phyloP scores from a whole-genome alignment of 2,888 invertebrate genomes.

The Ptilodon capucinus region DNA sequence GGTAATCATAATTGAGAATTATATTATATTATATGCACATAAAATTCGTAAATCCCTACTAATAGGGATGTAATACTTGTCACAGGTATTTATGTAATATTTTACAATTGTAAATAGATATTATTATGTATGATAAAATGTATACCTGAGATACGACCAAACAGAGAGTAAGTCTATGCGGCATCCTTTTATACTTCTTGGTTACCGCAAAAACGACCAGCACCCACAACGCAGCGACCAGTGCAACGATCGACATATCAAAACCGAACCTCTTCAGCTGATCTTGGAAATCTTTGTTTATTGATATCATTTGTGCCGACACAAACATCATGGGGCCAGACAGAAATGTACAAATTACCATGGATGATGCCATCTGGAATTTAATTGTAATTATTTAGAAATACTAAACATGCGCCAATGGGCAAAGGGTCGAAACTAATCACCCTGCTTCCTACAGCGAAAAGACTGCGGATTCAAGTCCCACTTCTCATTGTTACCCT shows the following conservation, averaged over 20 bases:
- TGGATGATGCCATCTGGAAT: constrained; percentile 92
- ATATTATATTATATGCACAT: too few relatives aligned
- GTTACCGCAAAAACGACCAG: constrained; percentile 87
- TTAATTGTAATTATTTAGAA: not conserved
- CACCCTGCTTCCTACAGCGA: too few relatives aligned
- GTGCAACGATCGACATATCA: constrained; percentile 91
- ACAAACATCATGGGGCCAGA: constrained; percentile 98
- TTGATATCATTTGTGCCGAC: constrained; percentile 95
- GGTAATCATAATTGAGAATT: too few relatives aligned
- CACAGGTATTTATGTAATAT: too few relatives aligned
- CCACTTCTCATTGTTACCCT: too few relatives aligned
- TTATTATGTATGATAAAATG: too few relatives aligned
- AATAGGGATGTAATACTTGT: too few relatives aligned
- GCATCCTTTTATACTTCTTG: constrained; percentile 89
- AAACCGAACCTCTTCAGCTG: constrained; percentile 91
- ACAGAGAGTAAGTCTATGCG: constrained; percentile 91
- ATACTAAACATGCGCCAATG: not conserved
- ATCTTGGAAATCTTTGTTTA: constrained; percentile 90
- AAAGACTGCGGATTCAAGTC: too few relatives aligned
- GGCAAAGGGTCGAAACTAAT: too few relatives aligned
- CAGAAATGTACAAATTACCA: constrained; percentile 97
- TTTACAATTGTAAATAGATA: too few relatives aligned
- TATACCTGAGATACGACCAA: constrained; percentile 91
- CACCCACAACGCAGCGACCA: constrained; percentile 91
- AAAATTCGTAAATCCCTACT: too few relatives aligned